Evolutionary conservation across 2,113 vertebrate genomes (phyloP).

Genomic region (Blennius ocellaris): DNA sequence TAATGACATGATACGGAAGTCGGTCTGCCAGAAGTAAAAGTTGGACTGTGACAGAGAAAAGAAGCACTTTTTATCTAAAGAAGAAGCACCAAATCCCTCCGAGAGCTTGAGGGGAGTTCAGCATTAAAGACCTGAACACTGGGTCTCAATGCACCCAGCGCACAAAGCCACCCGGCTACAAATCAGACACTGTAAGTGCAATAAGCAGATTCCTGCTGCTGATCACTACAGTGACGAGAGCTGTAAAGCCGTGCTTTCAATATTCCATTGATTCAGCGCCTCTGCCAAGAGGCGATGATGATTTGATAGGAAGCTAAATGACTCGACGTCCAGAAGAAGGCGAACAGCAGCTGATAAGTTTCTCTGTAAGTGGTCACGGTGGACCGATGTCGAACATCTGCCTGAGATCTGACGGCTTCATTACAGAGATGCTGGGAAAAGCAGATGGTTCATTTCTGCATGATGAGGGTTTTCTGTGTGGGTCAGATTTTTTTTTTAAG

Average conservation of each 20-base stretch:
- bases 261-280: neutral
- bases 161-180: neutral
- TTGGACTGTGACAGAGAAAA: too few species aligned
- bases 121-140: too few species aligned
- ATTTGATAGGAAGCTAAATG: neutral
- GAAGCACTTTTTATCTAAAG: too few species aligned
- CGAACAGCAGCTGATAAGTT: neutral
- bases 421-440: too few species aligned
- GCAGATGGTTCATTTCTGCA: too few species aligned
- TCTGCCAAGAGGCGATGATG: neutral
- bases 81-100: too few species aligned
- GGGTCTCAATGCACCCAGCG: too few species aligned
- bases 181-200: neutral
- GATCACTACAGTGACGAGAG: neutral
- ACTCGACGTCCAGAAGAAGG: neutral
- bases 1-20: too few species aligned
- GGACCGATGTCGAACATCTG: neutral
- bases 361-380: neutral
- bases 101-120: too few species aligned
- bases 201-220: neutral
- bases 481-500: too few species aligned
- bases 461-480: too few species aligned
- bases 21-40: too few species aligned
- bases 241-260: neutral
- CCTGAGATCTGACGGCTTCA: neutral